A percentile compares a stretch with the other conserved stretches of the same genome.
Evolutionary conservation across 2,113 vertebrate species (phyloP).

Genomic region (Antigone vipio): DNA sequence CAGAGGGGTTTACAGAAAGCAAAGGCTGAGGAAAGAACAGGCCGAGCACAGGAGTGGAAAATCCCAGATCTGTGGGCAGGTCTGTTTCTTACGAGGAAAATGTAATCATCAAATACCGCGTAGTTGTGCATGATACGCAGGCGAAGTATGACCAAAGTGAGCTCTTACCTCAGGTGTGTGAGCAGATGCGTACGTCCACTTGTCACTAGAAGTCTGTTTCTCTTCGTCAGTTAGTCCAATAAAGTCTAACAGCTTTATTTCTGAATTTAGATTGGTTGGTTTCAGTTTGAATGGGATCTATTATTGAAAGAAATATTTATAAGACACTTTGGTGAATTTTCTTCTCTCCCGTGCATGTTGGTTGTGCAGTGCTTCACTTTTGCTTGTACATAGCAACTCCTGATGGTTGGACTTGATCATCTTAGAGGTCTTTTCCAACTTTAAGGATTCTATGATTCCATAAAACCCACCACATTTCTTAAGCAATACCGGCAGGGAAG

Average conservation of each 20-base stretch:
- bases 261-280: neutral
- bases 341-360: neutral
- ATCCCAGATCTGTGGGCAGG: neutral
- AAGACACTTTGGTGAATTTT: neutral
- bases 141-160: neutral
- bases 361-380: neutral
- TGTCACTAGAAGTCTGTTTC: neutral
- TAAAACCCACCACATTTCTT: neutral
- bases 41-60: neutral
- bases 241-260: neutral
- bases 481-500: neutral
- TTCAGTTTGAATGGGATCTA: neutral
- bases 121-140: fast-evolving
- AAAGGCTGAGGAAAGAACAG: neutral
- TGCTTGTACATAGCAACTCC: neutral
- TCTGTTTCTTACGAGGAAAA: neutral
- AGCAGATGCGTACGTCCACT: fast-evolving
- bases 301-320: neutral
- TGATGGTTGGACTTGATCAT: neutral
- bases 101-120: fast-evolving
- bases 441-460: too few species aligned
- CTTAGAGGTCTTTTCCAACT: too few species aligned
- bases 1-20: neutral
- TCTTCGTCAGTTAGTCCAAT: neutral
- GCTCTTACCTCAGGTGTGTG: neutral